Evolutionary conservation across 2,113 vertebrate species (phyloP), one percentile per base, ranked within the genome.

Genomic region (Nothobranchius furzeri): DNA sequence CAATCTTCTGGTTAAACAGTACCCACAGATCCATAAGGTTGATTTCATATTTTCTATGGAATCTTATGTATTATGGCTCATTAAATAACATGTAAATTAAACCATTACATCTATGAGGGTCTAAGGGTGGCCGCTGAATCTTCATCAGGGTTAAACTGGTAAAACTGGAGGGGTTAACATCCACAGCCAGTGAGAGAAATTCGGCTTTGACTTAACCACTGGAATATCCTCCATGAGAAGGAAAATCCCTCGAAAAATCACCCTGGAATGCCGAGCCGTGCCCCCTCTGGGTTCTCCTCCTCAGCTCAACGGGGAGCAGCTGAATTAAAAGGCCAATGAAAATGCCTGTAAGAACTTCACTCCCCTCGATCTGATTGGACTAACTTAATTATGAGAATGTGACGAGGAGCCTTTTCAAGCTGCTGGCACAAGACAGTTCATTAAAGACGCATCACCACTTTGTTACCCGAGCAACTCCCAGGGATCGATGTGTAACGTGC

Each of bases 371-470:
- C 58, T 54, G 62, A 73, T 87, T 70, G 64, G 2, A 71, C 64
- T 75, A 75, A 89, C 76, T 88, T 84, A 63, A 86, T 90, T 87
- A 88, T 73, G 69, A 54, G 74, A 73, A 72, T 75, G 60, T 79
- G 58, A 71, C 60, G 64, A 71, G 37, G 37, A 68, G 78, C 51
- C 36, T 67, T 81, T 83, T 75, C 74, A 35, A 61, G 79, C 76
- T 71, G 48, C 67, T 60, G 76, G 79, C 85, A 70, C 50, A 35
- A 72, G 81, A 61, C 78, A 81, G 79, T 87, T 88, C 86, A 90
- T 91, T 87, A 84, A 72, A 69, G 76, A 79, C 55, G 50, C 25
- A 17, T 62, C 60, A 46, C 52, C 3, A 51, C 79, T 84, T 84
- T 62, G 84, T 81, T 87, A 70, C 81, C 74, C 24, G 45, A 25